Evolutionary conservation across 1,140 invertebrate species (phyloP).

Genomic region (Drosophila biarmipes): DNA sequence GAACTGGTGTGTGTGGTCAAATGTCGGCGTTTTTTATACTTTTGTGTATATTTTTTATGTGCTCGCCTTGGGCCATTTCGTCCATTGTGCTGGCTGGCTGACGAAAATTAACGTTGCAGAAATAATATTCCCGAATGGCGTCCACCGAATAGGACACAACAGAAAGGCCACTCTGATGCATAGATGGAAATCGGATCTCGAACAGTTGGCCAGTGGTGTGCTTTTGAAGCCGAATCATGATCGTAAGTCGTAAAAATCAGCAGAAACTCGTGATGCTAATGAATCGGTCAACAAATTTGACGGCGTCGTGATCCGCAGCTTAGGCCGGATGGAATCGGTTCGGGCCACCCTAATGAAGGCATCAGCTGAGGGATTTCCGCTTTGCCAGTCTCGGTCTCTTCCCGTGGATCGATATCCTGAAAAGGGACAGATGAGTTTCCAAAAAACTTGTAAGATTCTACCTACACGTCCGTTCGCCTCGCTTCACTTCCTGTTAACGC

Average conservation of each 20-base stretch:
- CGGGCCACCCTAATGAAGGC: conserved; percentile 25
- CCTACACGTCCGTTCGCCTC: conserved; percentile 41
- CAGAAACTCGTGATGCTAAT: conserved; percentile 62
- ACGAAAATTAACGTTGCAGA: conserved; percentile 72
- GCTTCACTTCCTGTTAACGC: conserved; percentile 67
- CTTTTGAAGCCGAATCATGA: conserved; percentile 9
- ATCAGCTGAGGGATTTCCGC: conserved; percentile 33
- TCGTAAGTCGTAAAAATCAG: conserved; percentile 16
- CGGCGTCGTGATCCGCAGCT: conserved; percentile 69
- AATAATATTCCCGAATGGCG: conserved; percentile 47
- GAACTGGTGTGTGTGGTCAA: conserved; percentile 66
- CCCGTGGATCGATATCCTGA: conserved; percentile 25
- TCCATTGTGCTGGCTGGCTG: conserved; percentile 54
- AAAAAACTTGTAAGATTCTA: conserved; percentile 11
- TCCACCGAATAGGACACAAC: conserved; percentile 35
- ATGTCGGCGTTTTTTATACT: conserved; percentile 69
- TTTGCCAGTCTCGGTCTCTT: neutral
- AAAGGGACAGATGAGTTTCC: conserved; percentile 8
- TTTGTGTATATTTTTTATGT: conserved; percentile 61
- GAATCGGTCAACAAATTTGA: conserved; percentile 74
- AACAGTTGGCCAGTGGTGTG: conserved; percentile 2
- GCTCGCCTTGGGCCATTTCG: conserved; percentile 69
- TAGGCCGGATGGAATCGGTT: conserved; percentile 10
- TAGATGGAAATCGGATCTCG: conserved; percentile 2
- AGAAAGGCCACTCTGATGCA: neutral